phyloP scores from a whole-genome alignment of 2,888 invertebrate genomes.

The Ornithoptera alexandrae region DNA sequence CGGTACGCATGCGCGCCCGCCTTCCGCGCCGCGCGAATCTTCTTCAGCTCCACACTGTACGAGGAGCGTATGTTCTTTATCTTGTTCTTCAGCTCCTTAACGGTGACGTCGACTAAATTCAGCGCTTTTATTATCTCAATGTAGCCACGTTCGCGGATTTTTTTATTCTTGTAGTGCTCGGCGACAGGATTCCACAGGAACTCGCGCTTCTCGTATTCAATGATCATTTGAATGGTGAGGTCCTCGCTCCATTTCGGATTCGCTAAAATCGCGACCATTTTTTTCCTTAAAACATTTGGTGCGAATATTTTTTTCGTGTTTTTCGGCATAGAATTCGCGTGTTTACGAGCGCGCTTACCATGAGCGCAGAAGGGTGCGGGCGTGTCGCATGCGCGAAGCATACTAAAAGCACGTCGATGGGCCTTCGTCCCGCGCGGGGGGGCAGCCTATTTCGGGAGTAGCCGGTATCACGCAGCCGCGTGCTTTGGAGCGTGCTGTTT shows the following conservation, averaged over 20 bases:
- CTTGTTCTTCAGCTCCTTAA: conserved; percentile 77
- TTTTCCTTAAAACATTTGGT: conserved; percentile 47
- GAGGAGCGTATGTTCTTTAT: conserved; percentile 78
- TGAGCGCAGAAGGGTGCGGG: conserved; percentile 77
- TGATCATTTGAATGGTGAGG: conserved; percentile 75
- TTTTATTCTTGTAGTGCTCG: conserved; percentile 76
- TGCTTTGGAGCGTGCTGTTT: conserved; percentile 79
- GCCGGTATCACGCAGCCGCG: conserved; percentile 78
- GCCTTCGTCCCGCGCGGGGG: conserved; percentile 58
- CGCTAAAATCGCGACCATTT: conserved; percentile 73
- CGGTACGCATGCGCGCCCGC: conserved; percentile 79
- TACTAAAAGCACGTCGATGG: conserved; percentile 81
- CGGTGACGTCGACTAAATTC: conserved; percentile 71
- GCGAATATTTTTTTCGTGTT: conserved; percentile 39
- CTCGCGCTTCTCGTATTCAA: conserved; percentile 75
- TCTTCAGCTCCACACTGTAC: conserved; percentile 77
- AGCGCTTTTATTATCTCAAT: conserved; percentile 73
- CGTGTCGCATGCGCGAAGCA: conserved; percentile 80
- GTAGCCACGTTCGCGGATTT: conserved; percentile 75
- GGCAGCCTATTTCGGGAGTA: conserved; percentile 77
- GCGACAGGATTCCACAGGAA: conserved; percentile 77
- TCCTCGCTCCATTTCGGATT: conserved; percentile 79
- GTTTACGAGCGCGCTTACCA: conserved; percentile 53
- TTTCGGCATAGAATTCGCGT: conserved; percentile 51
- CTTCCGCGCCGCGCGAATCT: conserved; percentile 77